Evolutionary conservation across 2,113 vertebrate species (phyloP).

Genomic region (Brachypteracias leptosomus): DNA sequence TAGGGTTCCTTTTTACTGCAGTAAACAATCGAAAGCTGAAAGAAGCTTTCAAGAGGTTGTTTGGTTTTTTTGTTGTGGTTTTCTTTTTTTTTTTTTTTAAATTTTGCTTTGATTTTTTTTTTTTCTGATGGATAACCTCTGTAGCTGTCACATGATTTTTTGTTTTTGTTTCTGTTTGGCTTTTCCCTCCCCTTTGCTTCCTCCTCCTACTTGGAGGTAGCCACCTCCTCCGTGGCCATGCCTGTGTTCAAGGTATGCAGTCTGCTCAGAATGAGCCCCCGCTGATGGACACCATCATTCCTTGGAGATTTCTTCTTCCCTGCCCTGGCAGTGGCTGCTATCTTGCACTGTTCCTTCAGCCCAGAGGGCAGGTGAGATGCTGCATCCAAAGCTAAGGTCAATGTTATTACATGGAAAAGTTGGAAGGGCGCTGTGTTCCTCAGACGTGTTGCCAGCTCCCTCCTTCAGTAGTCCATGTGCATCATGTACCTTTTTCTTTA

Average conservation of each 20-base stretch:
- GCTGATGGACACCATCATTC: conserved; percentile 4
- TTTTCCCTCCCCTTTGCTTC: conserved; percentile 45
- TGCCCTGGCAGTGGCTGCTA: conserved; percentile 59
- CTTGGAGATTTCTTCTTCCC: conserved; percentile 60
- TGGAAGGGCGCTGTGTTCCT: conserved; percentile 75
- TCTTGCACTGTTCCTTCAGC: conserved; percentile 59
- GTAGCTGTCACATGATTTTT: conserved; percentile 39
- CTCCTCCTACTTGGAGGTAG: conserved; percentile 33
- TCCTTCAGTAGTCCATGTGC: conserved; percentile 75
- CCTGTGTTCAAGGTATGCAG: conserved; percentile 50
- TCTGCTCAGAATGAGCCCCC: conserved; percentile 51
- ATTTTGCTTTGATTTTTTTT: neutral
- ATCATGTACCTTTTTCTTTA: conserved; percentile 22
- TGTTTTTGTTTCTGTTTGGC: conserved; percentile 65
- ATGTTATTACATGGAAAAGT: conserved; percentile 41
- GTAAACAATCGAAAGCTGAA: neutral
- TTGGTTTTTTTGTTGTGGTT: neutral
- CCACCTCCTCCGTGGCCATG: conserved; percentile 21
- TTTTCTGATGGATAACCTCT: conserved; percentile 24
- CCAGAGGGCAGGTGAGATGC: conserved; percentile 54
- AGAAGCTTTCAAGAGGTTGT: conserved; percentile 24
- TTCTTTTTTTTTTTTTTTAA: neutral
- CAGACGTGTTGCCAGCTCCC: conserved; percentile 76
- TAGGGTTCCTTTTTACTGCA: neutral
- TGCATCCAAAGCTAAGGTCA: conserved; percentile 51